phyloP scores from a whole-genome alignment of 2,797 vertebrate species.

The Diceros bicornis region DNA sequence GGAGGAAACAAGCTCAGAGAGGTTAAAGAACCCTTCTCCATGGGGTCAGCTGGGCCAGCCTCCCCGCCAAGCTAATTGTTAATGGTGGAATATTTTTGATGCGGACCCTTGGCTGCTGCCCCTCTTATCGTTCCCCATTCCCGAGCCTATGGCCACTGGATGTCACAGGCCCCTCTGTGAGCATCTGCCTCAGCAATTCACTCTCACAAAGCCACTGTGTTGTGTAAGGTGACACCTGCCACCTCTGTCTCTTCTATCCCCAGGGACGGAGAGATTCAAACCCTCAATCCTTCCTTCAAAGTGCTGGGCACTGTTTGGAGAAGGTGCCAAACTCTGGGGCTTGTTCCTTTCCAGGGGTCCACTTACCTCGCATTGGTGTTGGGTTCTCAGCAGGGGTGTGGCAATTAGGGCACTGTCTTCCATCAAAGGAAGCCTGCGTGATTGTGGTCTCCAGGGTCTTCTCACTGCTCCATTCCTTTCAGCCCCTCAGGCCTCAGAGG shows the following conservation, averaged over 20 bases:
- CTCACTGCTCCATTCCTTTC: neutral
- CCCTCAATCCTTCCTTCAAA: neutral
- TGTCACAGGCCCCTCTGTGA: neutral
- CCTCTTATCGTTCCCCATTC: neutral
- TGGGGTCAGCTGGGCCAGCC: neutral
- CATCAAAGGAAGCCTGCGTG: neutral
- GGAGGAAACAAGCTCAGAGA: neutral
- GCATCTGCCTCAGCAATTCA: neutral
- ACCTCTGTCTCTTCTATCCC: neutral
- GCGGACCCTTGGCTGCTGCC: neutral
- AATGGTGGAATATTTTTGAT: neutral
- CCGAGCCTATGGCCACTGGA: neutral
- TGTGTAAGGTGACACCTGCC: neutral
- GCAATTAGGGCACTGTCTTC: neutral
- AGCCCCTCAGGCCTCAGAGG: neutral
- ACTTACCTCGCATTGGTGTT: neutral
- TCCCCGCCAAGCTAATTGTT: neutral
- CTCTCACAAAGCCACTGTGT: neutral
- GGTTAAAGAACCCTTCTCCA: neutral
- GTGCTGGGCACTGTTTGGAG: neutral
- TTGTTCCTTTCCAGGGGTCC: neutral
- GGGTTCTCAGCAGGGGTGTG: neutral
- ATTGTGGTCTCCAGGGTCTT: neutral
- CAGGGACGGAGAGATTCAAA: neutral
- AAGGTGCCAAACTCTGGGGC: neutral